A percentile compares a stretch with the other conserved stretches of the same genome.
Evolutionary conservation across 1,140 invertebrate genomes (phyloP).

Genomic region (Pseudomyrmex gracilis): DNA sequence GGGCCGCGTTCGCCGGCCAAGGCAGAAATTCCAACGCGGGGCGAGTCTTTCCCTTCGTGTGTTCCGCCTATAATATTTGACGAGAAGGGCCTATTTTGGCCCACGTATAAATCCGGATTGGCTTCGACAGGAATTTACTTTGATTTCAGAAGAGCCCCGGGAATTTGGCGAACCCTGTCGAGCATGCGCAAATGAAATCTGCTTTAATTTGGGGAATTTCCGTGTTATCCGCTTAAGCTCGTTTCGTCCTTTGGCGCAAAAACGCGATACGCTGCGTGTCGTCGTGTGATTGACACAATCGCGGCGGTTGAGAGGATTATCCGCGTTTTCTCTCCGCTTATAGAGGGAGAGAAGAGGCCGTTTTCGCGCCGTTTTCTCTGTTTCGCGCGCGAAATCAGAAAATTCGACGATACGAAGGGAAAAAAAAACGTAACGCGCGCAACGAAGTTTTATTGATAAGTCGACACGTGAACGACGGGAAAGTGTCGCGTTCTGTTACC

Average conservation of each 20-base stretch:
- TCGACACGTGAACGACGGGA: neutral
- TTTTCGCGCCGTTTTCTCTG: neutral
- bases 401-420: too few species aligned
- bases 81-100: slow-evolving; percentile 31
- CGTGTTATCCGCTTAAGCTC: slow-evolving; percentile 34
- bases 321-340: neutral
- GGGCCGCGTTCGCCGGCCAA: slow-evolving; percentile 8
- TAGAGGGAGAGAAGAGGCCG: neutral
- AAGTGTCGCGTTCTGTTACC: neutral
- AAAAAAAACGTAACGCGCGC: neutral
- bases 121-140: slow-evolving; percentile 55
- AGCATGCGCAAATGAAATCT: slow-evolving; percentile 44
- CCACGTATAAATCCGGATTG: slow-evolving; percentile 44
- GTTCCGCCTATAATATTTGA: slow-evolving; percentile 34
- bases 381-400: neutral
- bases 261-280: neutral
- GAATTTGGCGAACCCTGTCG: slow-evolving; percentile 37
- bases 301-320: neutral
- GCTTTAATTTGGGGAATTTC: slow-evolving; percentile 49
- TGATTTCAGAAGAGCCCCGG: slow-evolving; percentile 52
- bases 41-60: neutral
- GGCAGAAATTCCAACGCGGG: slow-evolving; percentile 9
- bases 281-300: slow-evolving; percentile 23
- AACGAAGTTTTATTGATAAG: neutral
- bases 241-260: neutral